Conservation (phyloP, 1,140 invertebrate species). For the Drosophila repletoides region DNA sequence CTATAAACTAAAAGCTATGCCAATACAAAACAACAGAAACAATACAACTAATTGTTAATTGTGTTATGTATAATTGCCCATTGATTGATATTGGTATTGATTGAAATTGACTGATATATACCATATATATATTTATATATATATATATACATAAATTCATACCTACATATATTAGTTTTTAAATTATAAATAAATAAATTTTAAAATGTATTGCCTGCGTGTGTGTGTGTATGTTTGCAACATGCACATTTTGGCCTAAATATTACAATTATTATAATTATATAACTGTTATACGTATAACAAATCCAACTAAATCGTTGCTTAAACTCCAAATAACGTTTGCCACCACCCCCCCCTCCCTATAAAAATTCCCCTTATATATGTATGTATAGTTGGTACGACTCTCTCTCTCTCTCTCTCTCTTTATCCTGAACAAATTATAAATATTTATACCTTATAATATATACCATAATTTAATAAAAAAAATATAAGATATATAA, state of each 20-base stretch:
- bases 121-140: slow-evolving; percentile 5
- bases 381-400: background rate
- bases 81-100: slow-evolving; percentile 27
- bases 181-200: slow-evolving; percentile 7
- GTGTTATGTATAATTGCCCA: slow-evolving; percentile 32
- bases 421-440: background rate
- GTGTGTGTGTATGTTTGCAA: slow-evolving; percentile 7
- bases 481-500: background rate
- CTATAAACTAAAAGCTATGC: slow-evolving; percentile 7
- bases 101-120: slow-evolving; percentile 12
- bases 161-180: slow-evolving; percentile 1
- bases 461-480: background rate
- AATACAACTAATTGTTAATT: slow-evolving; percentile 20
- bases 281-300: slow-evolving; percentile 5
- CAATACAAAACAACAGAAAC: background rate
- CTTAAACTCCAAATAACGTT: background rate
- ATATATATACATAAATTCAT: background rate
- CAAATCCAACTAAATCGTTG: slow-evolving; percentile 8
- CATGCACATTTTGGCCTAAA: too few species aligned
- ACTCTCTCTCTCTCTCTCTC: background rate
- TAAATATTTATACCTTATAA: background rate
- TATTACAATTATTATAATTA: too few species aligned
- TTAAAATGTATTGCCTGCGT: slow-evolving; percentile 8
- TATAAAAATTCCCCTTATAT: background rate
- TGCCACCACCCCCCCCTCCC: background rate